Base-by-base conservation (phyloP, 2,113 vertebrate species). In the Gymnobelideus leadbeateri region DNA sequence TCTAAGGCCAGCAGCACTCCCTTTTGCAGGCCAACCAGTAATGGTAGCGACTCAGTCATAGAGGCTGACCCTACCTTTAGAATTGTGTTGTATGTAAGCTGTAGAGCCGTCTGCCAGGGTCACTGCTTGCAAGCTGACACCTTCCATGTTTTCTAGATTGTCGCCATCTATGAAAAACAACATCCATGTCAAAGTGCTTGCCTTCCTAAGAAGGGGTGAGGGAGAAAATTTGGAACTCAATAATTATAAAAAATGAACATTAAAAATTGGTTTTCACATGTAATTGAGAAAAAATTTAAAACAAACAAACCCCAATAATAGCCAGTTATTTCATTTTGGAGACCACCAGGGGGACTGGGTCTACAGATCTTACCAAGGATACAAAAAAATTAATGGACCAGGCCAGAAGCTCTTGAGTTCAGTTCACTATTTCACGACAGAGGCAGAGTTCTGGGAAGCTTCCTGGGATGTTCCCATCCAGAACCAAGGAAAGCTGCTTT, bases 81-180 rank as follows among this genome's bases (percentile, higher is more conserved):
- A 98, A 90, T 99, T 99, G 96, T 99, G 99, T 50, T 99, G 99
- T 97, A 99, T 99, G 93, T 99, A 99, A 49, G 99, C 99, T 6
- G 99, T 99, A 96, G 99, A 99, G 47, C 99, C 99, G 97, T 99
- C 99, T 46, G 99, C 99, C 50, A 99, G 99, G 1, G 99, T 99
- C 84, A 99, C 99, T 50, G 99, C 99, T 98, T 99, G 99, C 95
- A 99, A 98, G 98, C 99, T 99, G 94, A 99, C 99, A 91, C 99
- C 99, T 98, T 99, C 99, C 99, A 99, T 99, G 95, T 98, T 99
- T 93, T 99, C 99, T 95, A 99, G 99, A 96, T 99, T 99, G 98
- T 99, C 99, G 55, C 99, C 99, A 98, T 99, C 99, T 99, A 98
- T 89, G 94, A 94, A 90, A 95, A 95, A 96, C 95, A 91, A 94